These are phyloP conservation scores for Forbesichthys papilliferus DNA, from an alignment of 2,113 vertebrate species.

Conservation along the genomic window DNA sequence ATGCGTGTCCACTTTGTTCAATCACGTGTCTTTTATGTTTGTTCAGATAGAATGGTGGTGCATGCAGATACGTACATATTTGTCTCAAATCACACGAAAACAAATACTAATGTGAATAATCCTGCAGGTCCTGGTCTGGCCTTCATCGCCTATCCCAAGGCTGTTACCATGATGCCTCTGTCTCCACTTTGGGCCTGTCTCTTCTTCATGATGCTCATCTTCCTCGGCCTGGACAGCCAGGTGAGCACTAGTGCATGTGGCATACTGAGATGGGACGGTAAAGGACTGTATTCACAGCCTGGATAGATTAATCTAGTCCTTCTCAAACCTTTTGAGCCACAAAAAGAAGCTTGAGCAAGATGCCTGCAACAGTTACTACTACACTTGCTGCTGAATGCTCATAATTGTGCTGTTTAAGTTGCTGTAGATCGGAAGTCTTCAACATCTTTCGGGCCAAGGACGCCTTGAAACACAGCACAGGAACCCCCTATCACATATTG, in stretches of 20 bases:
- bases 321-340: background rate
- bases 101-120: background rate
- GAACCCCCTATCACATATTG: too few species aligned
- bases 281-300: background rate
- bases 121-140: constrained; percentile 90
- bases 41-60: too few species aligned
- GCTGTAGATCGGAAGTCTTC: too few species aligned
- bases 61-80: background rate
- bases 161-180: constrained; percentile 98
- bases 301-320: background rate
- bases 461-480: too few species aligned
- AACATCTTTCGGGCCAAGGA: too few species aligned
- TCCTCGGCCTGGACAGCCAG: constrained; percentile 97
- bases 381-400: too few species aligned
- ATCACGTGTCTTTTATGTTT: too few species aligned
- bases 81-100: background rate
- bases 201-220: constrained; percentile 99
- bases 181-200: constrained; percentile 94
- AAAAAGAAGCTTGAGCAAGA: background rate
- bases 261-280: background rate
- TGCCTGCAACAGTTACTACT: too few species aligned
- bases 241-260: constrained; percentile 65
- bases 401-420: too few species aligned
- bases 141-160: constrained; percentile 98
- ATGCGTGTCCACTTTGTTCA: too few species aligned